Evolutionary conservation across 2,113 vertebrate genomes (phyloP), one percentile per base, ranked within the genome.

Genomic region (Callorhinus ursinus): DNA sequence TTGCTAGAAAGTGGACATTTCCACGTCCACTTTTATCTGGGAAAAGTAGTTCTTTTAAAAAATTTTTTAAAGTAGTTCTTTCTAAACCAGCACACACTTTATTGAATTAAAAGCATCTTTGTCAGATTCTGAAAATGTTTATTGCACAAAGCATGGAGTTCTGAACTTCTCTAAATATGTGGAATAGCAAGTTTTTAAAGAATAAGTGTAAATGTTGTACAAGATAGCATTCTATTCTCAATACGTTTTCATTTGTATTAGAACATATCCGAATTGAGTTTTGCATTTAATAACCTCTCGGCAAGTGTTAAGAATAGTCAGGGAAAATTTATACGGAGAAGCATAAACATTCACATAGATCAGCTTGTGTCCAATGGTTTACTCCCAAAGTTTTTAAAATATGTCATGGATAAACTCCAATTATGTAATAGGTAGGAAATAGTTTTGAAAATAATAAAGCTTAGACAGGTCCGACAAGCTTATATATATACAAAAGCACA

Each of bases 1-100:
- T 99, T 99, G 99, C 98, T 98, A 96, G 96, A 97, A 99, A 99
- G 99, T 98, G 98, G 98, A 98, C 96, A 98, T 98, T 98, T 99
- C 98, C 98, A 98, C 98, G 98, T 98, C 98, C 67, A 98, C 98
- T 99, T 98, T 99, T 98, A 98, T 98, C 99, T 65, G 96, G 97
- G 98, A 98, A 98, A 98, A 99, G 89, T 99, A 98, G 98, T 98
- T 99, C 98, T 98, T 98, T 98, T 98, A 97, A 95, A 98, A 97
- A 69, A n/a, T 28, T 57, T 57, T 59, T 22, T 19, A 99, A 98
- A 99, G 88, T 99, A 98, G 98, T 98, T 99, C 98, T 98, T 98
- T 98, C 98, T 97, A 95, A 98, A 97, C 97, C 81, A 95, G 93
- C 19, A 97, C 96, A 97, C 15, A 53, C 81, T 88, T 89, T 63